phyloP scores from a whole-genome alignment of 2,888 invertebrate species.

The Yponomeuta malinellus region DNA sequence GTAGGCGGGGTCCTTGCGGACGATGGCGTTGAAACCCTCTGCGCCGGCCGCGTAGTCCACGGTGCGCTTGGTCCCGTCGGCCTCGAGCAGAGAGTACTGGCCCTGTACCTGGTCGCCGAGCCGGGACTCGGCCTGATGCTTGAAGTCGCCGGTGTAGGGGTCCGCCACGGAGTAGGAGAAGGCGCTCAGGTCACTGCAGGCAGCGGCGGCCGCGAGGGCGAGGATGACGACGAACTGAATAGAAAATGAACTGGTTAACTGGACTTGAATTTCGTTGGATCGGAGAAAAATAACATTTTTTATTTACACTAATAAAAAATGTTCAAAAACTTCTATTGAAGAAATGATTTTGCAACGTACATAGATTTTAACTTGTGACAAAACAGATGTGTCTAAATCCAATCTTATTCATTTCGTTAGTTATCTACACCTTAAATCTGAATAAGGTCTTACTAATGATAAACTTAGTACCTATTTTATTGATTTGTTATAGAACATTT shows the following conservation, averaged over 20 bases:
- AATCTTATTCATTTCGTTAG: no score
- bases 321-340: no score
- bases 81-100: slow-evolving; percentile 70
- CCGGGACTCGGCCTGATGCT: slow-evolving; percentile 70
- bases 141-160: slow-evolving; percentile 72
- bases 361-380: no score
- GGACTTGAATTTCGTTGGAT: no score
- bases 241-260: not conserved
- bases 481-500: no score
- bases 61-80: slow-evolving; percentile 70
- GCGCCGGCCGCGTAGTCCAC: slow-evolving; percentile 76
- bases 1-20: slow-evolving; percentile 65
- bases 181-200: slow-evolving; percentile 44
- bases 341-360: no score
- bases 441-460: no score
- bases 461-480: no score
- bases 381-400: no score
- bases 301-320: no score
- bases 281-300: no score
- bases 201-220: slow-evolving; percentile 39
- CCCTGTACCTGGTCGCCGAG: slow-evolving; percentile 69
- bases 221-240: slow-evolving; percentile 49
- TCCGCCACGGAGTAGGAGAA: slow-evolving; percentile 76
- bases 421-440: no score
- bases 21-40: slow-evolving; percentile 73